These are phyloP conservation scores for Drosophila demipolita DNA, from an alignment of 2,888 invertebrate species.

Conservation along the genomic window DNA sequence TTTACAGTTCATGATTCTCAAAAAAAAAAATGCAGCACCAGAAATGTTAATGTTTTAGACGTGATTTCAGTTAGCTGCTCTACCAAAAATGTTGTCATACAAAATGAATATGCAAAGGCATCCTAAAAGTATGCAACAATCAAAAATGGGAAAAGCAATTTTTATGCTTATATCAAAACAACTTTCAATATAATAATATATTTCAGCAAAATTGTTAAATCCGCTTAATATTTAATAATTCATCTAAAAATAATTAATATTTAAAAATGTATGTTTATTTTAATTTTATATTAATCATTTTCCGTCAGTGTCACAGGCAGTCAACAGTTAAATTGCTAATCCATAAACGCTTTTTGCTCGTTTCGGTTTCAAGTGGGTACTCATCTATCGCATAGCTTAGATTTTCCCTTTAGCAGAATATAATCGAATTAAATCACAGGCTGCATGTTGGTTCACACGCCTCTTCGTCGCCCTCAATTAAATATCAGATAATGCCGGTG, in stretches of 20 bases:
- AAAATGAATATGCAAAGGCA: background rate
- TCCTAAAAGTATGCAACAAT: conserved; percentile 34
- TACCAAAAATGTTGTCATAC: background rate
- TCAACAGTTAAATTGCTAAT: background rate
- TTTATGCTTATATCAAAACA: background rate
- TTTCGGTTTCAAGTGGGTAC: background rate
- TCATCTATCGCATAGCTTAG: background rate
- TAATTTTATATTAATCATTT: background rate
- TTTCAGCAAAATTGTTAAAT: background rate
- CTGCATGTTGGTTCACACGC: conserved; percentile 48
- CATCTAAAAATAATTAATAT: background rate
- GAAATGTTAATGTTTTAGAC: background rate
- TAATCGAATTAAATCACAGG: conserved; percentile 29
- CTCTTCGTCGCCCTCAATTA: conserved; percentile 25
- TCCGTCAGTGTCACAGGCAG: background rate
- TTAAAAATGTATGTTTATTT: background rate
- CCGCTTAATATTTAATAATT: background rate
- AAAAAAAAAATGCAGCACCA: background rate
- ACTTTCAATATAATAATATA: background rate
- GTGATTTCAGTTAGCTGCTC: background rate
- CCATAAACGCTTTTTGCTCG: background rate
- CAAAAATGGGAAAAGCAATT: background rate
- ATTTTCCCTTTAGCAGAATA: conserved; percentile 8
- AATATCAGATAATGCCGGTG: conserved; percentile 46
- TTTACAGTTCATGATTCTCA: background rate